These are phyloP conservation scores for Parasteatoda tepidariorum DNA, from an alignment of 1,140 invertebrate species.

Conservation along the genomic window DNA sequence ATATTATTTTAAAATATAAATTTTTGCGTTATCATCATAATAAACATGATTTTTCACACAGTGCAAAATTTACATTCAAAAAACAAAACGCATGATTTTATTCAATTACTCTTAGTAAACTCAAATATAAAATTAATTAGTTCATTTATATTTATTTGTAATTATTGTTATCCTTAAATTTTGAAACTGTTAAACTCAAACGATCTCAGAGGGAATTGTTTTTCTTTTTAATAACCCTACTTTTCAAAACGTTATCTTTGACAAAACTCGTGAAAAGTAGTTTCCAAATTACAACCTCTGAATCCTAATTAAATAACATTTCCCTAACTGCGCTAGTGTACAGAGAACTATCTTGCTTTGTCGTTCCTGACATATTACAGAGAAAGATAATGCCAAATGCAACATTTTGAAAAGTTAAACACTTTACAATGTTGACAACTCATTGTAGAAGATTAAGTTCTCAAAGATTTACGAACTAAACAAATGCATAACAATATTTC, in stretches of 20 bases:
- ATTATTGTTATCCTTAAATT: no score
- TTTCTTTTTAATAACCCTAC: no score
- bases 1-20: no score
- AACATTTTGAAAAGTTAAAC: conserved; percentile 40
- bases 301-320: neutral
- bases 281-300: neutral
- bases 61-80: no score
- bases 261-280: neutral
- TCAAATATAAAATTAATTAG: no score
- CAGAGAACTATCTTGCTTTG: neutral
- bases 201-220: no score
- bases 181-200: no score
- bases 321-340: neutral
- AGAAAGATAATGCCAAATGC: neutral
- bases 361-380: neutral
- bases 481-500: conserved; percentile 46
- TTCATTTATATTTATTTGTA: no score
- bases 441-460: conserved; percentile 27
- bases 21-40: no score
- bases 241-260: neutral
- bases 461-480: conserved; percentile 36
- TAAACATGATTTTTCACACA: no score
- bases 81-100: no score
- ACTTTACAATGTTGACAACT: conserved; percentile 18
- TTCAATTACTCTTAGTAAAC: no score